Percentiles rank a stretch among this genome's conserved stretches.
phyloP scores from a whole-genome alignment of 1,140 invertebrate genomes.

The Lerema accius region DNA sequence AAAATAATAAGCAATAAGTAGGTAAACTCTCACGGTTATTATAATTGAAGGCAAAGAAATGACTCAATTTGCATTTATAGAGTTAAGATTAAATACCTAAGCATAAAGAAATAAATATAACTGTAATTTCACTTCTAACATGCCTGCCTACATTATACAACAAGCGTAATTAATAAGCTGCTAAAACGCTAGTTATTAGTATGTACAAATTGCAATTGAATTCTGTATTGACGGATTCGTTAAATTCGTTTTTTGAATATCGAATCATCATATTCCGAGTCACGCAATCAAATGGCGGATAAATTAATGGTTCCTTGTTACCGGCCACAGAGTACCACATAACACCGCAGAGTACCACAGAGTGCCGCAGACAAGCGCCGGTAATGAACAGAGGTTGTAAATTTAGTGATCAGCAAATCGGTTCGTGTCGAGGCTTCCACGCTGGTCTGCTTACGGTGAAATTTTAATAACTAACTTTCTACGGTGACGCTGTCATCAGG shows the following conservation, averaged over 20 bases:
- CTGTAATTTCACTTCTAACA: too few relatives aligned
- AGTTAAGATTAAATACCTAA: too few relatives aligned
- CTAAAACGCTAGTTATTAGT: too few relatives aligned
- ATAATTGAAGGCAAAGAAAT: too few relatives aligned
- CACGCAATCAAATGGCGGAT: neutral
- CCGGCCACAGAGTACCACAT: too few relatives aligned
- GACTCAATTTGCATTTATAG: too few relatives aligned
- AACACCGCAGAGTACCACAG: too few relatives aligned
- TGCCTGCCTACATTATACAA: too few relatives aligned
- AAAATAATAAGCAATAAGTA: too few relatives aligned
- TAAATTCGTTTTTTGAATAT: neutral
- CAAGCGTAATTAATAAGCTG: too few relatives aligned
- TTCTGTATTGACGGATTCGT: neutral
- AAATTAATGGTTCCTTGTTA: neutral
- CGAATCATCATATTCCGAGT: neutral
- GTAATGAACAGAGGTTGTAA: slow-evolving; percentile 4
- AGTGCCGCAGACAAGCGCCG: neutral
- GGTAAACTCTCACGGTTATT: too few relatives aligned
- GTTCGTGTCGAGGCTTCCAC: slow-evolving; percentile 50
- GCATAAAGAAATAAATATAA: too few relatives aligned
- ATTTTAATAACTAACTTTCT: slow-evolving; percentile 77
- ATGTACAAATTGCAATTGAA: neutral
- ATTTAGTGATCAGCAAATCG: slow-evolving; percentile 51
- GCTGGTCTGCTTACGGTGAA: slow-evolving; percentile 69
- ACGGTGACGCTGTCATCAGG: slow-evolving; percentile 40